These are phyloP conservation scores for Drosophila mimica DNA, from an alignment of 2,888 invertebrate species.

Conservation along the genomic window DNA sequence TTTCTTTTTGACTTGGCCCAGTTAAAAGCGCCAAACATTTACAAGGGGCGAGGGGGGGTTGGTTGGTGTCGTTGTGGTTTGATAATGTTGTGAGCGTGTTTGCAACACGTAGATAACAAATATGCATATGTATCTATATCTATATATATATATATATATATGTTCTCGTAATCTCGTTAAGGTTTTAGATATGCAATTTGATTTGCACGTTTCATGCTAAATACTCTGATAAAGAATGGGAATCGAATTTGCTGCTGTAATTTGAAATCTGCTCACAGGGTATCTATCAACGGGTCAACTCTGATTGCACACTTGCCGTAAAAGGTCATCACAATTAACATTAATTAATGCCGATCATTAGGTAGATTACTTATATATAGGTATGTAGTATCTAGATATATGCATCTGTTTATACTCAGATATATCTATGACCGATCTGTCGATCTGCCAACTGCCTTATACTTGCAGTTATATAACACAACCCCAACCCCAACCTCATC, in stretches of 20 bases:
- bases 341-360: conserved; percentile 62
- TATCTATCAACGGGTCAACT: not conserved
- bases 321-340: conserved; percentile 64
- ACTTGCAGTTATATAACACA: conserved; percentile 45
- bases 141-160: not conserved
- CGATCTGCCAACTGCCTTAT: conserved; percentile 9
- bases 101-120: not conserved
- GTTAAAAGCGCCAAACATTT: conserved; percentile 12
- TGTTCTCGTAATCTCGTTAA: not conserved
- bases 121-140: not conserved
- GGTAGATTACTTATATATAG: conserved; percentile 25
- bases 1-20: conserved; percentile 40
- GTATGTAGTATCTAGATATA: not conserved
- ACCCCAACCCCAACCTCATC: conserved; percentile 9
- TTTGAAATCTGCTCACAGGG: conserved; percentile 4
- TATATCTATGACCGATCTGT: conserved; percentile 16
- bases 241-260: not conserved
- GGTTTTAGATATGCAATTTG: not conserved
- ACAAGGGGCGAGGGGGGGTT: not conserved
- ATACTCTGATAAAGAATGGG: not conserved
- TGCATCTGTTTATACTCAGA: not conserved
- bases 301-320: conserved; percentile 19
- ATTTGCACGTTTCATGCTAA: not conserved
- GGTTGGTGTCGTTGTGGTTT: not conserved
- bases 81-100: not conserved